Conservation (phyloP, 2,888 invertebrate genomes). For the Leptopterna dolabrata region DNA sequence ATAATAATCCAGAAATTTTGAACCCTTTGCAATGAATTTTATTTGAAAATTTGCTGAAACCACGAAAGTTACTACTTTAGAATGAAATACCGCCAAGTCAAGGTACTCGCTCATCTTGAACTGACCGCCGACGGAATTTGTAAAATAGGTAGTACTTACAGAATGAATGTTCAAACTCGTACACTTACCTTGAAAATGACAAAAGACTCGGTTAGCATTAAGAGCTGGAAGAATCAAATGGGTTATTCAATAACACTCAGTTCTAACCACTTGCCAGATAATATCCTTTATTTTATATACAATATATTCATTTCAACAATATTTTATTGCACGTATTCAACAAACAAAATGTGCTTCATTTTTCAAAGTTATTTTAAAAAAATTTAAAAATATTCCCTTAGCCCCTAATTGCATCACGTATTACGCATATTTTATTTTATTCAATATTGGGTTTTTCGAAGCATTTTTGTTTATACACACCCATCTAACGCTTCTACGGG, state of each 20-base stretch:
- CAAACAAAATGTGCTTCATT: slow-evolving; percentile 56
- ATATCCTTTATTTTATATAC: slow-evolving; percentile 59
- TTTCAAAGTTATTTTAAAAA: slow-evolving; percentile 56
- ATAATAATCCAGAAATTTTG: too few species aligned
- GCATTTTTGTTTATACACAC: slow-evolving; percentile 56
- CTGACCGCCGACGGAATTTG: too few species aligned
- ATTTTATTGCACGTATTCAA: slow-evolving; percentile 61
- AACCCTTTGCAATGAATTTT: too few species aligned
- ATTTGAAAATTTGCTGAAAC: too few species aligned
- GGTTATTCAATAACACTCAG: neutral
- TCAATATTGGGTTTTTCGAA: slow-evolving; percentile 45
- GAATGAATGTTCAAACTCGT: too few species aligned
- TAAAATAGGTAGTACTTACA: too few species aligned
- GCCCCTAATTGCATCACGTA: slow-evolving; percentile 56
- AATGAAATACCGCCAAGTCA: too few species aligned
- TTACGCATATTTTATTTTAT: slow-evolving; percentile 15
- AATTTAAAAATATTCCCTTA: slow-evolving; percentile 62
- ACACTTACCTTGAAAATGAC: too few species aligned
- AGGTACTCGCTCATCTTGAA: too few species aligned
- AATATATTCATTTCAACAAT: slow-evolving; percentile 61
- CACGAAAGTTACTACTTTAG: too few species aligned
- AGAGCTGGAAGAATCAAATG: neutral
- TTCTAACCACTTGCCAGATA: slow-evolving; percentile 42
- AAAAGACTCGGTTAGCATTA: too few species aligned
- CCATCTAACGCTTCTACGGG: slow-evolving; percentile 59